Conservation (phyloP, 2,888 invertebrate genomes). For the Dinocampus coccinellae region DNA sequence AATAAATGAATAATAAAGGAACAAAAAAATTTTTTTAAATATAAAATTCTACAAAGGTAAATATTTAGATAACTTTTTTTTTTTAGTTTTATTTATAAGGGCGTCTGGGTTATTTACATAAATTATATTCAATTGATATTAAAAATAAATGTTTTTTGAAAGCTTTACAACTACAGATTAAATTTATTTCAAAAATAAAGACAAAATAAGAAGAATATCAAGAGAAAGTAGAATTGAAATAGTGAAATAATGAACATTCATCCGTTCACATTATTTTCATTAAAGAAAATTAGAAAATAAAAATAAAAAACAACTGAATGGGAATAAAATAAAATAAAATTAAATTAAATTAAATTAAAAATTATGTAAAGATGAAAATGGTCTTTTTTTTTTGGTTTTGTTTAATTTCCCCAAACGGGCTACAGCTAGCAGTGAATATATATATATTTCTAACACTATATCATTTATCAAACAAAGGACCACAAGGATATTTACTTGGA, state of each 20-base stretch:
- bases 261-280: too few relatives aligned
- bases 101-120: not conserved
- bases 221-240: not conserved
- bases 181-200: too few relatives aligned
- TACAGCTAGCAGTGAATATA: slow-evolving; percentile 1
- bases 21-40: too few relatives aligned
- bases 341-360: not conserved
- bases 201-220: not conserved
- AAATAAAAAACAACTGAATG: not conserved
- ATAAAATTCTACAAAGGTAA: too few relatives aligned
- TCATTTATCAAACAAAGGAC: slow-evolving; percentile 39
- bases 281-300: not conserved
- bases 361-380: not conserved
- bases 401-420: not conserved
- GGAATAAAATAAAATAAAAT: not conserved
- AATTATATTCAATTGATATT: not conserved
- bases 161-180: too few relatives aligned
- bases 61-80: too few relatives aligned
- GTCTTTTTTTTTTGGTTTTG: not conserved
- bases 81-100: too few relatives aligned
- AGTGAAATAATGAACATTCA: too few relatives aligned
- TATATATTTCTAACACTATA: slow-evolving; percentile 15
- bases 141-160: not conserved
- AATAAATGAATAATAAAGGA: too few relatives aligned
- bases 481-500: slow-evolving; percentile 68